A percentile compares a stretch with the other conserved stretches of the same genome.
Evolutionary conservation across 2,888 invertebrate genomes (phyloP).

Genomic region (Drosophila histrio): DNA sequence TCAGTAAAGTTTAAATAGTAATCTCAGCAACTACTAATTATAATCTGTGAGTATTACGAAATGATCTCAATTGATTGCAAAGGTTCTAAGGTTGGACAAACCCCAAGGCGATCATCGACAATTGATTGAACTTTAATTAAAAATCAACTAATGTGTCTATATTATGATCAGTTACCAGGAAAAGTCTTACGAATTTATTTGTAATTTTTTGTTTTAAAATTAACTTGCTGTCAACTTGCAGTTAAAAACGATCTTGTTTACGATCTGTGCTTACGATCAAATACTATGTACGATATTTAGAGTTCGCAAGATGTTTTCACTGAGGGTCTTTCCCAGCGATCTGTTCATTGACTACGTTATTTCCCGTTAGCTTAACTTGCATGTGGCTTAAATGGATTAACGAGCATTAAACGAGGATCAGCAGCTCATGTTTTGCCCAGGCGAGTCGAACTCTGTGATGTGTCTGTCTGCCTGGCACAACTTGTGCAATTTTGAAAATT

Average conservation of each 20-base stretch:
- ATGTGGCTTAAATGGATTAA: constrained; percentile 63
- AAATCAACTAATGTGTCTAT: too few relatives aligned
- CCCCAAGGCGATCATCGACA: not conserved
- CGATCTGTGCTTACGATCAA: not conserved
- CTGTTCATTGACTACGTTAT: constrained; percentile 74
- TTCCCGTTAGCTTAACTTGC: constrained; percentile 78
- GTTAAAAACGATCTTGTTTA: not conserved
- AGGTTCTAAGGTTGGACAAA: not conserved
- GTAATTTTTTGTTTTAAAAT: not conserved
- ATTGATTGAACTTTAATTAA: not conserved
- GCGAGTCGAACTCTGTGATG: not conserved
- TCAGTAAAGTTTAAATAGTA: constrained; percentile 5
- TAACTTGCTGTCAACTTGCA: not conserved
- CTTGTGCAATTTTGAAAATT: constrained; percentile 79
- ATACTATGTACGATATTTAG: too few relatives aligned
- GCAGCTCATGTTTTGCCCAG: constrained; percentile 59
- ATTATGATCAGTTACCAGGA: not conserved
- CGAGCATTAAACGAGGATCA: constrained; percentile 69
- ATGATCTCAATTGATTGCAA: too few relatives aligned
- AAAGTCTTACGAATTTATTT: not conserved
- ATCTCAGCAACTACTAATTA: constrained; percentile 21
- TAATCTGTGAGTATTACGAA: too few relatives aligned
- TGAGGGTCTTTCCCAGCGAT: constrained; percentile 63
- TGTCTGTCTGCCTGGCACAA: constrained; percentile 31
- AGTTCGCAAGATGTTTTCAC: constrained; percentile 51